phyloP scores from a whole-genome alignment of 2,113 vertebrate species.

The Lamprotornis superbus region DNA sequence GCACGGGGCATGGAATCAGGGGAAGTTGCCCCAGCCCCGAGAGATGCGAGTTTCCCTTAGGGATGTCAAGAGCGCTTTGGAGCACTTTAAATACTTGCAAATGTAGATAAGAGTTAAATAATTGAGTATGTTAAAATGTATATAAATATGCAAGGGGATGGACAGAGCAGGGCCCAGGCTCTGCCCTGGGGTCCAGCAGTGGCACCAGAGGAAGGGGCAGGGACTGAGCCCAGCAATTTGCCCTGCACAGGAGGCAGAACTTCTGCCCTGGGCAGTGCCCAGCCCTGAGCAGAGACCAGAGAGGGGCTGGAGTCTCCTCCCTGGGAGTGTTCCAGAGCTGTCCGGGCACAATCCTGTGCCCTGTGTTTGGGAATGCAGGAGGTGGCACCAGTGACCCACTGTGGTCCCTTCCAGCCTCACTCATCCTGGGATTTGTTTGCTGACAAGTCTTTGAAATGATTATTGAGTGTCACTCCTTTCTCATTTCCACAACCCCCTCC shows the following conservation, averaged over 20 bases:
- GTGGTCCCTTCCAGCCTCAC: not conserved
- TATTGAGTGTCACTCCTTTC: not conserved
- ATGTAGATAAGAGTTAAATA: accelerated
- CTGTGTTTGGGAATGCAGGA: not conserved
- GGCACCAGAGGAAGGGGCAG: not conserved
- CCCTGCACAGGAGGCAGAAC: not conserved
- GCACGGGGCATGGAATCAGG: accelerated
- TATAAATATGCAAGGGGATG: not conserved
- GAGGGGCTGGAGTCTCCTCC: not conserved
- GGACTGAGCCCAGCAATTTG: not conserved
- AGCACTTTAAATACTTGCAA: not conserved
- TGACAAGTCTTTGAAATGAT: not conserved
- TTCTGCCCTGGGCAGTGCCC: too few relatives aligned
- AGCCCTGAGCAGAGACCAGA: not conserved
- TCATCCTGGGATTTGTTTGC: not conserved
- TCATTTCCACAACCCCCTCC: not conserved
- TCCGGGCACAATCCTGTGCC: accelerated
- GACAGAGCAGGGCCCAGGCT: not conserved
- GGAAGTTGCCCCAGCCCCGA: accelerated
- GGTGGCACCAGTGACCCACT: not conserved
- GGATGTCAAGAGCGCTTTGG: accelerated
- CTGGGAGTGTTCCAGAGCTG: accelerated
- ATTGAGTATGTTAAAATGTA: accelerated
- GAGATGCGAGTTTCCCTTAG: not conserved
- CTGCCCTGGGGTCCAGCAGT: not conserved